Conservation (phyloP, 2,797 vertebrate genomes). For the Pogonophryne albipinna region DNA sequence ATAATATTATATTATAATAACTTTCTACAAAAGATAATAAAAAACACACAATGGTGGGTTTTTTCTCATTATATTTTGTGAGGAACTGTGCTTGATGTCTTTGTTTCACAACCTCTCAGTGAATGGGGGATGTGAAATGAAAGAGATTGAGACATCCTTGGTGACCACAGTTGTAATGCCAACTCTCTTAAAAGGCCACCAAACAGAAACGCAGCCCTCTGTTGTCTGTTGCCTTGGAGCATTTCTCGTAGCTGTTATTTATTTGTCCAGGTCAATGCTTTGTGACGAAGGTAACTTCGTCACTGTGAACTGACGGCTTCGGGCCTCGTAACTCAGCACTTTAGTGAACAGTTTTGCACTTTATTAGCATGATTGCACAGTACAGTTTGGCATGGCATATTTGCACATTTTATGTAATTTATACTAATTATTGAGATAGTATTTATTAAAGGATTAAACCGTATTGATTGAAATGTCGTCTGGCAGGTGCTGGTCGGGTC, state of each 20-base stretch:
- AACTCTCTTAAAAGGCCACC: conserved; percentile 40
- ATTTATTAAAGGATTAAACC: too few species aligned
- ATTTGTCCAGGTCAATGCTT: neutral
- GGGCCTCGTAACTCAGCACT: too few species aligned
- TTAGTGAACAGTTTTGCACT: too few species aligned
- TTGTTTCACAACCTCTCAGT: conserved; percentile 60
- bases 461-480: too few species aligned
- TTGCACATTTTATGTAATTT: too few species aligned
- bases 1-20: neutral
- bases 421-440: too few species aligned
- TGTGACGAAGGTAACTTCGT: too few species aligned
- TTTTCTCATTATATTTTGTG: conserved; percentile 46
- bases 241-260: neutral
- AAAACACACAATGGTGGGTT: conserved; percentile 4
- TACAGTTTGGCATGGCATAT: too few species aligned
- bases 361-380: too few species aligned
- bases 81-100: conserved; percentile 70
- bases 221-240: conserved; percentile 49
- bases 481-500: too few species aligned
- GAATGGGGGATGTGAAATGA: conserved; percentile 45
- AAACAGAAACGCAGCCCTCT: conserved; percentile 20
- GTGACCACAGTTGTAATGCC: conserved; percentile 30
- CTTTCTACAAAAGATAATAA: neutral
- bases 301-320: too few species aligned
- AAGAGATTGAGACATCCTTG: conserved; percentile 51